A percentile compares a stretch with the other conserved stretches of the same genome.
Evolutionary conservation across 92 coral and sea anemone species (phyloP).

Genomic region (Bergia sp.): DNA sequence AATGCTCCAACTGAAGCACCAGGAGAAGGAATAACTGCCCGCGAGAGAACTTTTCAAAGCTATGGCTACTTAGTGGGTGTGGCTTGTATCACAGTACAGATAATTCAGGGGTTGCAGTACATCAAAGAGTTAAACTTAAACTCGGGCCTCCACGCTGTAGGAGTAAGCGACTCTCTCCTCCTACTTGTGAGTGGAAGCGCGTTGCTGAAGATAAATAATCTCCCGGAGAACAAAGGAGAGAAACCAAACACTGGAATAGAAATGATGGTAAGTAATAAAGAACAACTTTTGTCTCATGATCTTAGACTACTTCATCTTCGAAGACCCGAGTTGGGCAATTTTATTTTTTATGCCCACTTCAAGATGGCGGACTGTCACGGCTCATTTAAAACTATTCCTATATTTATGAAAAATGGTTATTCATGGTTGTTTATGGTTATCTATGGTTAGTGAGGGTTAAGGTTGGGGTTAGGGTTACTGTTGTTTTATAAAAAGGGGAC

Average conservation of each 20-base stretch:
- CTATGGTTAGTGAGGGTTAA: too few species aligned
- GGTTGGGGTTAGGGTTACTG: too few species aligned
- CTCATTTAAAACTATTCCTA: too few species aligned
- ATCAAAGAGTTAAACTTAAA: background rate
- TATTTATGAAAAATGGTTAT: too few species aligned
- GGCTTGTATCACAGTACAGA: background rate
- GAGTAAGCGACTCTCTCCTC: background rate
- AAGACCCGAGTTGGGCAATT: too few species aligned
- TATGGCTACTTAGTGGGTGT: background rate
- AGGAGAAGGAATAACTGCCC: background rate
- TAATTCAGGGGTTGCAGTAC: conserved; percentile 3
- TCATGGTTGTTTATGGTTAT: too few species aligned
- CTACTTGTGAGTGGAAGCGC: conserved; percentile 1
- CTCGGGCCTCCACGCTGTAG: background rate
- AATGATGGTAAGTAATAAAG: background rate
- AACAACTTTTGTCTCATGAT: too few species aligned
- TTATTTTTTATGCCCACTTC: too few species aligned
- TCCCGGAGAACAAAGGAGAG: background rate
- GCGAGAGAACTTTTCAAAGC: background rate
- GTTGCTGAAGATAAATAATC: background rate
- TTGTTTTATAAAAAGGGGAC: too few species aligned
- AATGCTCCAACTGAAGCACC: background rate
- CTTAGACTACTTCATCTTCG: too few species aligned
- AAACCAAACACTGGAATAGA: background rate
- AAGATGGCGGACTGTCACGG: too few species aligned